These are phyloP conservation scores for Ecliptopera silaceata DNA, from an alignment of 2,888 invertebrate genomes.

Conservation along the genomic window DNA sequence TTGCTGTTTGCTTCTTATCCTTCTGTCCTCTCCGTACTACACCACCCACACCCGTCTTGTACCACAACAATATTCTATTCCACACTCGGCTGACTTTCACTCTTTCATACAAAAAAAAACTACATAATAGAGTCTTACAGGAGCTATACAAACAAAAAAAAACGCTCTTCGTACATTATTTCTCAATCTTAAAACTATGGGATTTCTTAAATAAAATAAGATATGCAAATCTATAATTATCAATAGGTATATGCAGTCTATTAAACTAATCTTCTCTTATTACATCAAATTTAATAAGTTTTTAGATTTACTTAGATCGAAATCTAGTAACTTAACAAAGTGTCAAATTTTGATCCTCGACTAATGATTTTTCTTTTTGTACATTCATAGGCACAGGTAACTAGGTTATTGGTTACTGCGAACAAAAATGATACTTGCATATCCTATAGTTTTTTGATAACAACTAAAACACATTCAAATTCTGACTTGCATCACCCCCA, in stretches of 20 bases:
- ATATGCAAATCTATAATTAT: too few relatives aligned
- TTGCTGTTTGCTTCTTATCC: conserved; percentile 39
- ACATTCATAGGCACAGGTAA: too few relatives aligned
- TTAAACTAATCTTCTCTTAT: too few relatives aligned
- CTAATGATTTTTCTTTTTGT: too few relatives aligned
- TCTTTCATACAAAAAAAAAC: neutral
- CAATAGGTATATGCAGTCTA: too few relatives aligned
- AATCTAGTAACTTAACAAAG: too few relatives aligned
- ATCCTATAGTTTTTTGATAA: conserved; percentile 45
- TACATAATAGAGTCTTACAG: neutral
- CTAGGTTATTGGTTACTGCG: too few relatives aligned
- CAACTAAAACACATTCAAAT: conserved; percentile 30
- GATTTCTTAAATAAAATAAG: too few relatives aligned
- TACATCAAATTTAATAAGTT: neutral
- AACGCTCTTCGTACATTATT: neutral
- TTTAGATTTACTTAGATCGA: too few relatives aligned
- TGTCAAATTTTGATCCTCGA: too few relatives aligned
- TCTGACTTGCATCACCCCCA: conserved; percentile 38
- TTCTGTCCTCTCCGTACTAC: conserved; percentile 6
- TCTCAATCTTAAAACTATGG: conserved; percentile 14
- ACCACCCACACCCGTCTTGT: neutral
- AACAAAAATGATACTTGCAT: neutral
- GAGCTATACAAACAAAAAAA: neutral
- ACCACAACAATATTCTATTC: neutral
- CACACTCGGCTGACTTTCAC: neutral